A percentile compares a stretch with the other conserved stretches of the same genome.
phyloP scores from a whole-genome alignment of 1,140 invertebrate species.

The Cheumatopsyche charites region DNA sequence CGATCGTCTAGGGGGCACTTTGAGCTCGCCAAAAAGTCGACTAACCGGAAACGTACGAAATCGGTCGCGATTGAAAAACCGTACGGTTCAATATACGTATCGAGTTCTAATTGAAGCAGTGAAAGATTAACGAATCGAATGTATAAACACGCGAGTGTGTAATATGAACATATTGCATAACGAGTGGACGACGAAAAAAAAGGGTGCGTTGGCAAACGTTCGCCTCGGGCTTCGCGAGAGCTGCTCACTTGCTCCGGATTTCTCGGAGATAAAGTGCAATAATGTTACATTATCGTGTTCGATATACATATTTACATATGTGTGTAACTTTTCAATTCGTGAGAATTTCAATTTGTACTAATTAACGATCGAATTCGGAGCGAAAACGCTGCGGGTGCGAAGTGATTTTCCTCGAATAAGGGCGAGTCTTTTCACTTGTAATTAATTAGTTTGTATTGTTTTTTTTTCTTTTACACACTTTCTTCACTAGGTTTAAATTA shows the following conservation, averaged over 20 bases:
- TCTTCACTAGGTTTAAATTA: too few species aligned
- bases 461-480: too few species aligned
- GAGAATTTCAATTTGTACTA: too few species aligned
- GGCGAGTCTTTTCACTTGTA: too few species aligned
- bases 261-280: not conserved
- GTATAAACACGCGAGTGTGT: constrained; percentile 12
- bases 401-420: too few species aligned
- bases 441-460: too few species aligned
- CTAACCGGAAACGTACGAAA: constrained; percentile 12
- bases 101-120: constrained; percentile 35
- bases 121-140: constrained; percentile 36
- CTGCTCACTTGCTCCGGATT: not conserved
- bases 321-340: too few species aligned
- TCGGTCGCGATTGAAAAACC: not conserved
- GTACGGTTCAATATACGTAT: constrained; percentile 13
- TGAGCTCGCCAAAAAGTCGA: not conserved
- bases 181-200: constrained; percentile 9
- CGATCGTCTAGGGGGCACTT: too few species aligned
- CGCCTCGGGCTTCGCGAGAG: constrained; percentile 3
- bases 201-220: constrained; percentile 13
- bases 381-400: too few species aligned
- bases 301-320: too few species aligned
- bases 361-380: too few species aligned
- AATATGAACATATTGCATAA: constrained; percentile 24
- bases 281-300: not conserved